Conservation (phyloP, 1,140 invertebrate genomes). For the Pararge aegeria region DNA sequence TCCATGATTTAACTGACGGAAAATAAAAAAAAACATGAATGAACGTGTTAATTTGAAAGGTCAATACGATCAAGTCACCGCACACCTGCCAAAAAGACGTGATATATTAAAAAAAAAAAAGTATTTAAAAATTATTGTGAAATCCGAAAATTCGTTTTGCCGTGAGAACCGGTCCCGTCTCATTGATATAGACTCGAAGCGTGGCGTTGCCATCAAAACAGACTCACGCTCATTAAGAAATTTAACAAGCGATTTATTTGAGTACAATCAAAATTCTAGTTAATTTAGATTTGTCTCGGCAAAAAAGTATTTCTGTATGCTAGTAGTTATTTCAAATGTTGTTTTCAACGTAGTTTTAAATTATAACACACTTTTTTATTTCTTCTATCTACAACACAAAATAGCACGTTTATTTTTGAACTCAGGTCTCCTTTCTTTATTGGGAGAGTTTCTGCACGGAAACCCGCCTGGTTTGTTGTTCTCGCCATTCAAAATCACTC, state of each 20-base stretch:
- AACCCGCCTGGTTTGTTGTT: no score
- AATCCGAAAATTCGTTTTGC: slow-evolving; percentile 6
- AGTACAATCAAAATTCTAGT: slow-evolving; percentile 5
- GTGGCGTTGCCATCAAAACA: slow-evolving; percentile 12
- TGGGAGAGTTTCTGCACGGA: no score
- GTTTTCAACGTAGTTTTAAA: background rate
- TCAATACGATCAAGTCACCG: background rate
- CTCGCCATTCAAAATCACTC: no score
- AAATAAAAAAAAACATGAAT: background rate
- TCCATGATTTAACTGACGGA: background rate
- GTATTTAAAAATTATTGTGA: slow-evolving; percentile 5
- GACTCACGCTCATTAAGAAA: slow-evolving; percentile 12
- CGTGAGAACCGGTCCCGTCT: slow-evolving; percentile 17
- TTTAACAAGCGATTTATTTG: slow-evolving; percentile 19
- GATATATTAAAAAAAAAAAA: background rate
- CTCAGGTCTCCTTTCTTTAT: no score
- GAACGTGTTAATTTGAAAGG: slow-evolving; percentile 1
- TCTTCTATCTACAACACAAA: no score
- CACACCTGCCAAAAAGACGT: background rate
- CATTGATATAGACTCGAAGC: slow-evolving; percentile 1
- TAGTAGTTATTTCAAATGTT: background rate
- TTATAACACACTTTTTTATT: background rate
- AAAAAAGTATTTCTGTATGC: background rate
- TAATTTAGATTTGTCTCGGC: background rate
- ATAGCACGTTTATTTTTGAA: no score